These are phyloP conservation scores for Otis tarda DNA, from an alignment of 2,113 vertebrate species.

Conservation along the genomic window DNA sequence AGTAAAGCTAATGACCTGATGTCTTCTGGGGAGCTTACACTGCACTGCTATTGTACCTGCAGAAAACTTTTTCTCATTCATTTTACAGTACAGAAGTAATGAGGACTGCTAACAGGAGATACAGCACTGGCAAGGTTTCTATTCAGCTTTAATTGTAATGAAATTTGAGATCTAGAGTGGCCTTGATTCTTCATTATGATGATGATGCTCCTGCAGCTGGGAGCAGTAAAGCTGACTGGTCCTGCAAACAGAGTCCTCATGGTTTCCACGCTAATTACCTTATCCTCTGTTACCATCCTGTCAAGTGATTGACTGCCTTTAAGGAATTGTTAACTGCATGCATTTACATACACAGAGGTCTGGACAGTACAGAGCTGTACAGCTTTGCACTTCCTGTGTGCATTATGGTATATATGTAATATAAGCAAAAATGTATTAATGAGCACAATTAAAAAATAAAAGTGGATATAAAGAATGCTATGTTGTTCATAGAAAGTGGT, in stretches of 20 bases:
- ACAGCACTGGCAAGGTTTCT: background rate
- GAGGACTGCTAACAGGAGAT: background rate
- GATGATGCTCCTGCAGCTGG: background rate
- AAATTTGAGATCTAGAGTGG: background rate
- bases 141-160: background rate
- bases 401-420: background rate
- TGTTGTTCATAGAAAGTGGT: background rate
- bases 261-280: background rate
- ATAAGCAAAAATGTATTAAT: background rate
- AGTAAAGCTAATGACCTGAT: background rate
- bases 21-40: background rate
- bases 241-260: background rate
- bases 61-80: background rate
- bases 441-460: background rate
- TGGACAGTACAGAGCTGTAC: background rate
- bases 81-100: background rate
- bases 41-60: background rate
- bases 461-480: background rate
- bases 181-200: background rate
- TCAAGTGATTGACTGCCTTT: background rate
- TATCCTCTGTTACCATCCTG: background rate
- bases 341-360: background rate
- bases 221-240: background rate
- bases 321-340: background rate
- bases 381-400: background rate